These are phyloP conservation scores for Acleris laterana DNA, from an alignment of 2,888 invertebrate species.

Conservation along the genomic window DNA sequence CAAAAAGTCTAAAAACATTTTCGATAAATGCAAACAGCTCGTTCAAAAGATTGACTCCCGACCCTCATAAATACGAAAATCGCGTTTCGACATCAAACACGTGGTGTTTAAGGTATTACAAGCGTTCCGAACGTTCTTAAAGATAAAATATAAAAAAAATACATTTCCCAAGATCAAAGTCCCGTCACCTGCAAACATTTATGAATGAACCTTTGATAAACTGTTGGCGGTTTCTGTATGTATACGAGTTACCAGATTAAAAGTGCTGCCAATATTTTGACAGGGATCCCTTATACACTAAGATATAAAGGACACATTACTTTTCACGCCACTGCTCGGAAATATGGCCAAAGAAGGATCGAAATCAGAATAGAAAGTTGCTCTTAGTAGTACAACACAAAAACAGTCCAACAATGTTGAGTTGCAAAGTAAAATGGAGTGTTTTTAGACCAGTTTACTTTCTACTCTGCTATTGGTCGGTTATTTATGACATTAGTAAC, in stretches of 20 bases:
- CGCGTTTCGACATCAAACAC: slow-evolving; percentile 52
- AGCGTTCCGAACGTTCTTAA: slow-evolving; percentile 36
- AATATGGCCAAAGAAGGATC: too few relatives aligned
- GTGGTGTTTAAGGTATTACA: slow-evolving; percentile 42
- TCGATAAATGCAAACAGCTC: slow-evolving; percentile 24
- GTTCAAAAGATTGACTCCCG: slow-evolving; percentile 37
- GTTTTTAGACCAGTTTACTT: too few relatives aligned
- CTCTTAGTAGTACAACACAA: too few relatives aligned
- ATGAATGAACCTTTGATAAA: slow-evolving; percentile 51
- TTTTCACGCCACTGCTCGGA: too few relatives aligned
- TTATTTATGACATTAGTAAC: too few relatives aligned
- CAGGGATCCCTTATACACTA: background rate
- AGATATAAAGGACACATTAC: background rate
- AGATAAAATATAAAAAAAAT: slow-evolving; percentile 52
- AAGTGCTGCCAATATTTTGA: background rate
- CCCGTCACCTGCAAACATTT: slow-evolving; percentile 54
- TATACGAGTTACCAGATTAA: slow-evolving; percentile 21
- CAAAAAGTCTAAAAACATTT: slow-evolving; percentile 16
- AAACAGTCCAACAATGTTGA: too few relatives aligned
- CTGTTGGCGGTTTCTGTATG: slow-evolving; percentile 44
- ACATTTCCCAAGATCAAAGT: slow-evolving; percentile 55
- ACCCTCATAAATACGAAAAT: slow-evolving; percentile 40
- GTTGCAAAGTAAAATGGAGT: too few relatives aligned
- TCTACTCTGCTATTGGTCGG: too few relatives aligned
- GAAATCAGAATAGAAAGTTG: too few relatives aligned